Conservation (phyloP, 2,797 vertebrate species). For the Poecile montanus region DNA sequence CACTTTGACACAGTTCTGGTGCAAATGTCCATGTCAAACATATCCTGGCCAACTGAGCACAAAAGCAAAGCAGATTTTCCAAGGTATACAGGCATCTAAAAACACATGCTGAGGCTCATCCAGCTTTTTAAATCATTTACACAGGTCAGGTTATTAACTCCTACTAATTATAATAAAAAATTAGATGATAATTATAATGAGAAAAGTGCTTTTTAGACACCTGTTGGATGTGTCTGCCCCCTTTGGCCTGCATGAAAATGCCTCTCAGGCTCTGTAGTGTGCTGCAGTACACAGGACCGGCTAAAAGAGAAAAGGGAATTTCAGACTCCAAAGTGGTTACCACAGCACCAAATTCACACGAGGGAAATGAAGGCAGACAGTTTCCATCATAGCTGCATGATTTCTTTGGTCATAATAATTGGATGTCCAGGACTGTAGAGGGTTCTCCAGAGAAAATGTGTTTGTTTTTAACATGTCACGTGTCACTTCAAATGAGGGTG, state of each 20-base stretch:
- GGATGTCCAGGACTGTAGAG: neutral
- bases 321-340: neutral
- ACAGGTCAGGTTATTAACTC: neutral
- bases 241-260: neutral
- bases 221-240: neutral
- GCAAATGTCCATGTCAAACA: neutral
- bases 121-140: neutral
- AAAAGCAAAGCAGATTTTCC: neutral
- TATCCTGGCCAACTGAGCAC: neutral
- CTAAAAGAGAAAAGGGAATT: neutral
- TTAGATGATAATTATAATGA: neutral
- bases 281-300: neutral
- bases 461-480: fast-evolving
- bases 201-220: neutral
- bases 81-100: neutral
- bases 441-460: neutral
- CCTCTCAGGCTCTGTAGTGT: neutral
- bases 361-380: neutral
- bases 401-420: neutral
- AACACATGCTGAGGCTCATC: neutral
- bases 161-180: neutral
- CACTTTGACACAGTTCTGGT: neutral
- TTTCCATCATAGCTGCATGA: neutral
- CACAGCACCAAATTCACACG: neutral
- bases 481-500: neutral